phyloP scores from a whole-genome alignment of 2,888 invertebrate species.

The Platycheirus rosarum region DNA sequence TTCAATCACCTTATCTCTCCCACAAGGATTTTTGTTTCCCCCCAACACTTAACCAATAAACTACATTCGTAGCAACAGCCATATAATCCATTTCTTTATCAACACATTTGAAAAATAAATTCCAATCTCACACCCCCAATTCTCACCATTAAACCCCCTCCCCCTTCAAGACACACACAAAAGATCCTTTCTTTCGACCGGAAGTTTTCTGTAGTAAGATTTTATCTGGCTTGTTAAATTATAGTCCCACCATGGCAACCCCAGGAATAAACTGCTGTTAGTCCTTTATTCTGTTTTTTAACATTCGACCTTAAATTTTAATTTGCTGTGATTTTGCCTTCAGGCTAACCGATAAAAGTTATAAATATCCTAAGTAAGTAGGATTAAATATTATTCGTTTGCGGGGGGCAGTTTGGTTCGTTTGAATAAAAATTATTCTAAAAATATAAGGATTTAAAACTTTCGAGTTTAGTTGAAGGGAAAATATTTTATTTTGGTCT shows the following conservation, averaged over 20 bases:
- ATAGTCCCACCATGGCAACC: background rate
- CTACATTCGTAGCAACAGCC: background rate
- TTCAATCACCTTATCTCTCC: constrained; percentile 15
- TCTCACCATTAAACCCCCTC: too few relatives aligned
- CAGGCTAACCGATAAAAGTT: constrained; percentile 26
- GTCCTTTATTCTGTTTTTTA: constrained; percentile 26
- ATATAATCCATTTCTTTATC: background rate
- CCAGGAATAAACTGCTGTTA: background rate
- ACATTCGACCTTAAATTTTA: constrained; percentile 34
- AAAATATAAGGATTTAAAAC: background rate
- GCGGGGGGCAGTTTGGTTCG: background rate
- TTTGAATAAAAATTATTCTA: too few relatives aligned
- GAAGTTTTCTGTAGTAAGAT: constrained; percentile 22
- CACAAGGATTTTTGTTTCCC: constrained; percentile 3
- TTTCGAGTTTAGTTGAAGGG: background rate
- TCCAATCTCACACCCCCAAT: constrained; percentile 2
- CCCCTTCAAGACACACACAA: too few relatives aligned
- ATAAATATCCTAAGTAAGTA: constrained; percentile 29
- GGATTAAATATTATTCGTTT: constrained; percentile 30
- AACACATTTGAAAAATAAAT: constrained; percentile 17
- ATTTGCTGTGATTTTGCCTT: constrained; percentile 26
- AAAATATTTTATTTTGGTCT: too few relatives aligned
- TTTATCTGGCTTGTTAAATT: constrained; percentile 16
- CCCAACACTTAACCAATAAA: background rate
- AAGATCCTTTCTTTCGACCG: constrained; percentile 5